phyloP scores from a whole-genome alignment of 92 coral and sea anemone species.

The Parazoanthus darwini region DNA sequence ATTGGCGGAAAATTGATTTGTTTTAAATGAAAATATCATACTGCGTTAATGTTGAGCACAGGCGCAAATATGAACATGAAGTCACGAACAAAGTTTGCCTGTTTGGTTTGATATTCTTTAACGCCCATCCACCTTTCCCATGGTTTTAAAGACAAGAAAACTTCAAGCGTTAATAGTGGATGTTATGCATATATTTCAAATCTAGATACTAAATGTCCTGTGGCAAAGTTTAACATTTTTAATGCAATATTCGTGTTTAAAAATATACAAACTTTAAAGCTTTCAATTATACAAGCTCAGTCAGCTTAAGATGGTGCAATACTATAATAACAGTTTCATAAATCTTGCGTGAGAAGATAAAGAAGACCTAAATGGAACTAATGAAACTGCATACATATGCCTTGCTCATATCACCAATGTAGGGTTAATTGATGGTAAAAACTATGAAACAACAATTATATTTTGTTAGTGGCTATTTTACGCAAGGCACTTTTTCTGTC shows the following conservation, averaged over 20 bases:
- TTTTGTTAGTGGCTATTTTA: too few relatives aligned
- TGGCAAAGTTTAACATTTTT: not conserved
- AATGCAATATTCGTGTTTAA: not conserved
- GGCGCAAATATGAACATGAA: not conserved
- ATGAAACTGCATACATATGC: not conserved
- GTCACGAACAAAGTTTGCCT: slow-evolving; percentile 2
- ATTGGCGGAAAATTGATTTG: not conserved
- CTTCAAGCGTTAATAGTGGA: not conserved
- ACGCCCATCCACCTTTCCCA: too few relatives aligned
- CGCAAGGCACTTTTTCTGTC: too few relatives aligned
- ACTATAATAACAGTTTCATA: not conserved
- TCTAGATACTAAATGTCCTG: not conserved
- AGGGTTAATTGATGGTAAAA: not conserved
- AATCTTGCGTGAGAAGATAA: not conserved
- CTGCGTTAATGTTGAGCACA: not conserved
- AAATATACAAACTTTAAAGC: not conserved
- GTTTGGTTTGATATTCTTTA: not conserved
- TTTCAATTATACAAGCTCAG: too few relatives aligned
- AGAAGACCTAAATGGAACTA: not conserved
- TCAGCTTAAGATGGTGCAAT: not conserved
- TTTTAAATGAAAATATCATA: not conserved
- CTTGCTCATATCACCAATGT: not conserved
- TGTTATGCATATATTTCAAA: not conserved
- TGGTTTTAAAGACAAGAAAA: not conserved
- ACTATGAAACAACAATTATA: not conserved